phyloP scores from a whole-genome alignment of 2,113 vertebrate genomes.

The Saiga tatarica region DNA sequence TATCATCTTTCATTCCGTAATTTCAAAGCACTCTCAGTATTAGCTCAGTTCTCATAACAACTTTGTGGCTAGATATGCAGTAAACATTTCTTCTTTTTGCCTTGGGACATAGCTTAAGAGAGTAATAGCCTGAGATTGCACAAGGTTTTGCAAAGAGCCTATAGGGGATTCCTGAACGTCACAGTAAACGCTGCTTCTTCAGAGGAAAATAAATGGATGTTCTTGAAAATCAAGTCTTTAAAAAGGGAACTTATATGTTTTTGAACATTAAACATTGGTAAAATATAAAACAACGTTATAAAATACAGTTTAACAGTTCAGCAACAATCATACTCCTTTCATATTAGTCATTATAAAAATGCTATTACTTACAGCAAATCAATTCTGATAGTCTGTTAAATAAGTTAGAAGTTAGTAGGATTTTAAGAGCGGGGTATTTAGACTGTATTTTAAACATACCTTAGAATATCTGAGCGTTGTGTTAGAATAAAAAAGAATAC shows the following conservation, averaged over 20 bases:
- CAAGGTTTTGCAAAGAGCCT: not conserved
- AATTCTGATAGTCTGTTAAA: not conserved
- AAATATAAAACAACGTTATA: not conserved
- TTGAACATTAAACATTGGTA: not conserved
- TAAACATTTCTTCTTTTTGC: not conserved
- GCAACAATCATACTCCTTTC: not conserved
- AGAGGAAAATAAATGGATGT: not conserved
- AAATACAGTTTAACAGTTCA: not conserved
- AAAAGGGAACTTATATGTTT: not conserved
- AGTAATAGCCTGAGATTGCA: not conserved
- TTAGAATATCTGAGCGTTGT: not conserved
- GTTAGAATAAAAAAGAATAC: not conserved
- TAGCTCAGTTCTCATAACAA: not conserved
- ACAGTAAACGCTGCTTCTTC: not conserved
- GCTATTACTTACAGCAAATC: not conserved
- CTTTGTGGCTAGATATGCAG: not conserved
- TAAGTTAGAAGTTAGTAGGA: not conserved
- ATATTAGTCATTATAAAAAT: not conserved
- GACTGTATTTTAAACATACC: not conserved
- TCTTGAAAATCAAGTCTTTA: conserved; percentile 4
- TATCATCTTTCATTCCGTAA: not conserved
- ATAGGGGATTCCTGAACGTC: not conserved
- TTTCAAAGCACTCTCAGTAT: conserved; percentile 25
- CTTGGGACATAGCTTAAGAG: not conserved
- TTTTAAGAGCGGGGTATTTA: not conserved